phyloP scores from a whole-genome alignment of 2,888 invertebrate genomes.

The Drosophila quasianomalipes region DNA sequence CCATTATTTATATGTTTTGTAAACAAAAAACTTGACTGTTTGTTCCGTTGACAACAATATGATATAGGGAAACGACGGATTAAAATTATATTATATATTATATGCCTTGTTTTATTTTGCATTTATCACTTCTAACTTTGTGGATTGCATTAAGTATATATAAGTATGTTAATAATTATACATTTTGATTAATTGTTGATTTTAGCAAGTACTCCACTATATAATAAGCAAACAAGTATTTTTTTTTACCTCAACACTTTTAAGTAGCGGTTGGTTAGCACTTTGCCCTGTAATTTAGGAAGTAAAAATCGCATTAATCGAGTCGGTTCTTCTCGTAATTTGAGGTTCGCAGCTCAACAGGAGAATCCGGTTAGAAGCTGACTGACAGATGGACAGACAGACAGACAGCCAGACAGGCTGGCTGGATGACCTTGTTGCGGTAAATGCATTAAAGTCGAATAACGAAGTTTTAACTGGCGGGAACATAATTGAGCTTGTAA shows the following conservation, averaged over 20 bases:
- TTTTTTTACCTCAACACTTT: constrained; percentile 5
- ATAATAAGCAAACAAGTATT: constrained; percentile 9
- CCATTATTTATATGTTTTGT: too few relatives aligned
- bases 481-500: constrained; percentile 34
- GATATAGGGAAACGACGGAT: not conserved
- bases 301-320: constrained; percentile 24
- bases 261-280: not conserved
- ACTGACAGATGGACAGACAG: not conserved
- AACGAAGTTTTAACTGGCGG: not conserved
- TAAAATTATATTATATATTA: not conserved
- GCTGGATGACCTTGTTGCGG: constrained; percentile 18
- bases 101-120: not conserved
- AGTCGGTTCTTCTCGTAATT: constrained; percentile 13
- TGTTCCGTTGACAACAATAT: not conserved
- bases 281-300: constrained; percentile 1
- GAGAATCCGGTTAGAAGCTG: constrained; percentile 2
- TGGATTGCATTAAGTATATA: not conserved
- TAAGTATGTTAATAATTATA: not conserved
- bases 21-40: not conserved
- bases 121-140: not conserved
- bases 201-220: not conserved
- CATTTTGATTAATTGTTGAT: not conserved
- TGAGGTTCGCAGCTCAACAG: constrained; percentile 5
- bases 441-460: not conserved
- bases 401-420: not conserved